Conservation (phyloP, 2,888 invertebrate species). For the Cecidostiba fungosa region DNA sequence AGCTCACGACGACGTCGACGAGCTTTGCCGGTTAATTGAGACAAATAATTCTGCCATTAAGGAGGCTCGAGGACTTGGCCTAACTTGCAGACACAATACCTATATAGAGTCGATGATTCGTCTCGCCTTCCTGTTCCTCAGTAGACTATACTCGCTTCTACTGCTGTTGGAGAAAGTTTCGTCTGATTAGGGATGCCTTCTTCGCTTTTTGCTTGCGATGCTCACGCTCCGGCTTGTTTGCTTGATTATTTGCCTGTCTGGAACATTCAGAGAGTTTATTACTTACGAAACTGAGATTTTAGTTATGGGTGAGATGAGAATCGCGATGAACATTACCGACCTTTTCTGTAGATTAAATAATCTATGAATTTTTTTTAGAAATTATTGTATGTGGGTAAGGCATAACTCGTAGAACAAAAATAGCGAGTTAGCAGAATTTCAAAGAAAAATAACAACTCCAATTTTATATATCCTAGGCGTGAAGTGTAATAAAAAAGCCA, state of each 20-base stretch:
- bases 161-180: background rate
- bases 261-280: no score
- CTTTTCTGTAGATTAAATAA: no score
- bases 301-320: no score
- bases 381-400: no score
- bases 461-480: background rate
- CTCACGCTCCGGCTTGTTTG: no score
- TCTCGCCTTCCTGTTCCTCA: background rate
- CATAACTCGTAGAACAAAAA: background rate
- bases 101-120: slow-evolving; percentile 6
- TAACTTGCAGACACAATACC: slow-evolving; percentile 38
- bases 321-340: no score
- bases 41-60: slow-evolving; percentile 60
- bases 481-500: background rate
- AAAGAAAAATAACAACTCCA: background rate
- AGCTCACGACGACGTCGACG: background rate
- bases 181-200: background rate
- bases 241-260: no score
- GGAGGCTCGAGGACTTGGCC: background rate
- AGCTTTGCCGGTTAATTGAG: slow-evolving; percentile 52
- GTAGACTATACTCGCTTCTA: background rate
- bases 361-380: no score
- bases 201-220: background rate
- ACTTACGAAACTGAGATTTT: no score
- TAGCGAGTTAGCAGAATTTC: background rate